These are phyloP conservation scores for Agrypnus murinus DNA, from an alignment of 2,888 invertebrate genomes.

Conservation along the genomic window DNA sequence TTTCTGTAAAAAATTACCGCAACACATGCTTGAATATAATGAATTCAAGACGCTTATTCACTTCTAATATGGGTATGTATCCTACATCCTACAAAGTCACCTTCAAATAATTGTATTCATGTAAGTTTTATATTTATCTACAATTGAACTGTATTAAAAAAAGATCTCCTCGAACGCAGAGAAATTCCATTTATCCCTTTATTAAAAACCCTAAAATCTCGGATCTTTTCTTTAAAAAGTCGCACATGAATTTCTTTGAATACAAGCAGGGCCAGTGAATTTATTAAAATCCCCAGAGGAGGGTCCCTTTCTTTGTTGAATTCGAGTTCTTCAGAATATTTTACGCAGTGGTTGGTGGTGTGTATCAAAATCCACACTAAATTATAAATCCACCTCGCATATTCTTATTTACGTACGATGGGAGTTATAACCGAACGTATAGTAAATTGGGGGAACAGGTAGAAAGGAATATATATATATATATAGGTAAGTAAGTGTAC, in stretches of 20 bases:
- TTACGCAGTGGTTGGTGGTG: constrained; percentile 20
- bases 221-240: too few relatives aligned
- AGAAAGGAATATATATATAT: constrained; percentile 33
- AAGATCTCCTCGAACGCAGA: background rate
- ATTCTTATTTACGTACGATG: constrained; percentile 21
- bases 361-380: constrained; percentile 29
- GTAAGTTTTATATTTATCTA: too few relatives aligned
- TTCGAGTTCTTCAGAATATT: constrained; percentile 22
- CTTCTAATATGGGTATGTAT: too few relatives aligned
- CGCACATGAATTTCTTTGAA: constrained; percentile 2
- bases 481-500: too few relatives aligned
- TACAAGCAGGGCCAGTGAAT: constrained; percentile 16
- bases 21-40: too few relatives aligned
- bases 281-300: constrained; percentile 4
- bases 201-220: too few relatives aligned
- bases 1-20: too few relatives aligned
- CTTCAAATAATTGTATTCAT: too few relatives aligned
- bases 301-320: constrained; percentile 22
- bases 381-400: constrained; percentile 25
- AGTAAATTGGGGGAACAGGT: constrained; percentile 34
- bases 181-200: too few relatives aligned
- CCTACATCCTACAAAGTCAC: too few relatives aligned
- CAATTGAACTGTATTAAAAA: too few relatives aligned
- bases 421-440: constrained; percentile 25
- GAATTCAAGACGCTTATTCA: too few relatives aligned